These are phyloP conservation scores for Leguminivora glycinivorella DNA, from an alignment of 1,140 invertebrate genomes.

Conservation along the genomic window DNA sequence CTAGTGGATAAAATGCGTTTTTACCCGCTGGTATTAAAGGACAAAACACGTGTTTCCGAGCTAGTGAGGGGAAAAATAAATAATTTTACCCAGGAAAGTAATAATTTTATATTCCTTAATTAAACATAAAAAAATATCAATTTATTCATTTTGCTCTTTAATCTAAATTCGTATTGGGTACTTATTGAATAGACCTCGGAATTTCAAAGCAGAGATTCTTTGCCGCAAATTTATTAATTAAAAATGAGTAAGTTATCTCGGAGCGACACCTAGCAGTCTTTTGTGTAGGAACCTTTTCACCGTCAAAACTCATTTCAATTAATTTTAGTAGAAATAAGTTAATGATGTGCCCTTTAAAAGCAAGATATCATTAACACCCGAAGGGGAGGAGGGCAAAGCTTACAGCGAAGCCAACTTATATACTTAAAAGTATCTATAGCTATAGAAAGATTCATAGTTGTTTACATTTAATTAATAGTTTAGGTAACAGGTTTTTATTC, in stretches of 20 bases:
- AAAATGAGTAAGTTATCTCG: slow-evolving; percentile 75
- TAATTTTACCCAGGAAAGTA: neutral
- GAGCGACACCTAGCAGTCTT: slow-evolving; percentile 73
- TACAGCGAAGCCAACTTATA: neutral
- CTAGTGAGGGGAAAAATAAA: no score
- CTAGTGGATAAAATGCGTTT: no score
- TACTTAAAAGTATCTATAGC: neutral
- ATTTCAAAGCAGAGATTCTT: slow-evolving; percentile 69
- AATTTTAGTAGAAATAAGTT: slow-evolving; percentile 77
- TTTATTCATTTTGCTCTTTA: slow-evolving; percentile 55
- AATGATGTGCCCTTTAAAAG: slow-evolving; percentile 75
- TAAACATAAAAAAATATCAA: slow-evolving; percentile 39
- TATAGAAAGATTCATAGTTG: no score
- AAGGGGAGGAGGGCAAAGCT: slow-evolving; percentile 33
- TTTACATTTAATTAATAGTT: no score
- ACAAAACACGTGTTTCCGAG: no score
- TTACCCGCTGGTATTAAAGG: no score
- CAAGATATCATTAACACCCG: slow-evolving; percentile 75
- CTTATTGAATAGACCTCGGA: slow-evolving; percentile 56
- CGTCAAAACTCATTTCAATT: slow-evolving; percentile 78
- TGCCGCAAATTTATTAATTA: slow-evolving; percentile 75
- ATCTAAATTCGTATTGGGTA: slow-evolving; percentile 63
- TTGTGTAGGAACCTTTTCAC: slow-evolving; percentile 75
- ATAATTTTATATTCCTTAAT: slow-evolving; percentile 12
- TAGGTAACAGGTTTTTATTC: no score